Evolutionary conservation across 1,140 invertebrate genomes (phyloP), one percentile per base, ranked within the genome.

Genomic region (Caenorhabditis remanei): DNA sequence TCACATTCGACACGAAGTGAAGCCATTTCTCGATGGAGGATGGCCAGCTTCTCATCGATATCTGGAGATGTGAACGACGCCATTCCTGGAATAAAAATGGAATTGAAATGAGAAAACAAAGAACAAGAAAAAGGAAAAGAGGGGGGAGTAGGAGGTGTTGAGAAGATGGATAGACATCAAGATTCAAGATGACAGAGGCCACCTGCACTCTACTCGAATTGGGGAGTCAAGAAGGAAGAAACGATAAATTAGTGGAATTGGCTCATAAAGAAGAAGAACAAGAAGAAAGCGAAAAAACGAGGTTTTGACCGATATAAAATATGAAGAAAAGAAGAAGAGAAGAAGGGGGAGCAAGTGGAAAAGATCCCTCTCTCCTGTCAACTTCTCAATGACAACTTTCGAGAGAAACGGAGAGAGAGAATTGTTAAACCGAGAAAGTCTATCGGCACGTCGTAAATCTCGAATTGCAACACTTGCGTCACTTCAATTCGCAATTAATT

Each of bases 11-110:
- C 89, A 85, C 94, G 93, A 87, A 95, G 94, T 14, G 93, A 93
- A 88, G 94, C 93, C 94, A 95, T 94, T 90, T 95, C 94, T 88
- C 93, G 92, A 88, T 94, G 94, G 32, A 94, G 91, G 67, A 93
- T 90, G n/a, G 93, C 92, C 71, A 94, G 90, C 89, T 94, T 94
- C 50, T 91, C 88, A 67, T 94, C 94, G 43, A 94, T 79, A 14
- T 79, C 71, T 21, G 71, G 71, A 4, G 71, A 79, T 24, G 71
- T 79, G 71, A 79, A 79, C 46, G 71, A 79, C 11, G 71, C 19
- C 71, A 79, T 79, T 79, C 53, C 71, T 79, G n/a, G 16, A 71
- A 71, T 13, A 40, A 65, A 40, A 13, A 40, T 11, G 9, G 41
- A 67, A 67, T 67, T 13, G 19, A 21, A 11, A 32, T 1, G 41